These are phyloP conservation scores for Neodiprion lecontei DNA, from an alignment of 1,140 invertebrate genomes.

Conservation along the genomic window DNA sequence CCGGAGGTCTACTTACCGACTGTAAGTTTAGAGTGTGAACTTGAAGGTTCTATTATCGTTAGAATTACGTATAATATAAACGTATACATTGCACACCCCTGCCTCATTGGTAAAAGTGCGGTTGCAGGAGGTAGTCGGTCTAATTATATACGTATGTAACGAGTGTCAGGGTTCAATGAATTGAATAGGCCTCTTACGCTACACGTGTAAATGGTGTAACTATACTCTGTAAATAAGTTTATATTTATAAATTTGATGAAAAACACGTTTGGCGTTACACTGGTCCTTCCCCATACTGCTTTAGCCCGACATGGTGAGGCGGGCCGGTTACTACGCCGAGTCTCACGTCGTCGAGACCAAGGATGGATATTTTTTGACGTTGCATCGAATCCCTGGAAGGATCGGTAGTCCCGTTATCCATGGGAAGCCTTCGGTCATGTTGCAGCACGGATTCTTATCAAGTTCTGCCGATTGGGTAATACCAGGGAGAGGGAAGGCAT, in stretches of 20 bases:
- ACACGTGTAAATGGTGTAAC: no score
- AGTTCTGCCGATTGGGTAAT: slow-evolving; percentile 73
- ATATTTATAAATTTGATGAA: no score
- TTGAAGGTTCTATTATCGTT: not conserved
- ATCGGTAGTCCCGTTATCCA: slow-evolving; percentile 37
- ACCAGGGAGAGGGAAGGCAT: slow-evolving; percentile 66
- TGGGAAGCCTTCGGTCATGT: slow-evolving; percentile 53
- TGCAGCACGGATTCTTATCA: slow-evolving; percentile 76
- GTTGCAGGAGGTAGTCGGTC: no score
- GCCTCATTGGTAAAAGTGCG: no score
- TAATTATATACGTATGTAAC: no score
- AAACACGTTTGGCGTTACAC: no score
- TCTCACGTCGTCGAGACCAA: slow-evolving; percentile 70
- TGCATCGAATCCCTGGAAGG: slow-evolving; percentile 74
- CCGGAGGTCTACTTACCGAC: slow-evolving; percentile 55
- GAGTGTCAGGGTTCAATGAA: no score
- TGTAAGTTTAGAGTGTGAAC: slow-evolving; percentile 10
- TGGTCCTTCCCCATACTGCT: slow-evolving; percentile 2
- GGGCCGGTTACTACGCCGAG: slow-evolving; percentile 73
- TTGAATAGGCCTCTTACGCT: no score
- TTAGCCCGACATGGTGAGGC: slow-evolving; percentile 67
- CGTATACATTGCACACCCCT: no score
- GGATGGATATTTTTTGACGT: slow-evolving; percentile 76
- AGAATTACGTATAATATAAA: no score
- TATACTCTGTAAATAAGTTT: no score